A percentile compares a stretch with the other conserved stretches of the same genome.
Evolutionary conservation across 2,888 invertebrate species (phyloP).

Genomic region (Limnephilus auricula): DNA sequence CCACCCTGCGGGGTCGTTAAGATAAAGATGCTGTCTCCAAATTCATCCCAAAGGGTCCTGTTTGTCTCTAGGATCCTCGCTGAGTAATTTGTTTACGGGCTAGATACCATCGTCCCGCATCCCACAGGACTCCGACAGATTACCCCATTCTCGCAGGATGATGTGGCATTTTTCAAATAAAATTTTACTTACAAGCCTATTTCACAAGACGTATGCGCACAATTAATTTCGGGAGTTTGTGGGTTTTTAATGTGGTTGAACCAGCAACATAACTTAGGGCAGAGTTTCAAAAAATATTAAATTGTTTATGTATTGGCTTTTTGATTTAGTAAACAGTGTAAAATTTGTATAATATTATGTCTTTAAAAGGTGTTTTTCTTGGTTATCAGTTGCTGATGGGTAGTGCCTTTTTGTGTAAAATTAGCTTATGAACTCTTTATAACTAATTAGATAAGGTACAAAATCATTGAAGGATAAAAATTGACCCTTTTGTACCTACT

Average conservation of each 20-base stretch:
- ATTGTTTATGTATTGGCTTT: background rate
- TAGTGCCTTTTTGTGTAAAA: background rate
- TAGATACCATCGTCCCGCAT: slow-evolving; percentile 50
- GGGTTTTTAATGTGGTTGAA: background rate
- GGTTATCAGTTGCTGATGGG: background rate
- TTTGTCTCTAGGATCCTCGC: slow-evolving; percentile 45
- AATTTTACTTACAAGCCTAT: slow-evolving; percentile 7
- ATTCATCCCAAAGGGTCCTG: slow-evolving; percentile 51
- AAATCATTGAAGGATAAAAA: no score
- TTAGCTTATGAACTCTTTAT: background rate
- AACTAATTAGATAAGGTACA: background rate
- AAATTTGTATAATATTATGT: background rate
- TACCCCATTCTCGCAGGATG: slow-evolving; percentile 34
- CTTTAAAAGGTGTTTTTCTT: background rate
- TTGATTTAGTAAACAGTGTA: background rate
- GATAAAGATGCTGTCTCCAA: slow-evolving; percentile 59
- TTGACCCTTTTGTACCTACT: no score
- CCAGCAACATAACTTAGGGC: background rate
- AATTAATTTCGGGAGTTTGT: slow-evolving; percentile 4
- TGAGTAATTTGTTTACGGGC: slow-evolving; percentile 60
- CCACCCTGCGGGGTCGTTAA: slow-evolving; percentile 57
- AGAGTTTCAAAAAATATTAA: no score
- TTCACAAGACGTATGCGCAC: background rate
- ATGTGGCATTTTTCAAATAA: slow-evolving; percentile 33
- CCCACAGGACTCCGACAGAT: slow-evolving; percentile 42